Evolutionary conservation across 1,140 invertebrate species (phyloP).

Genomic region (Halesus radiatus): DNA sequence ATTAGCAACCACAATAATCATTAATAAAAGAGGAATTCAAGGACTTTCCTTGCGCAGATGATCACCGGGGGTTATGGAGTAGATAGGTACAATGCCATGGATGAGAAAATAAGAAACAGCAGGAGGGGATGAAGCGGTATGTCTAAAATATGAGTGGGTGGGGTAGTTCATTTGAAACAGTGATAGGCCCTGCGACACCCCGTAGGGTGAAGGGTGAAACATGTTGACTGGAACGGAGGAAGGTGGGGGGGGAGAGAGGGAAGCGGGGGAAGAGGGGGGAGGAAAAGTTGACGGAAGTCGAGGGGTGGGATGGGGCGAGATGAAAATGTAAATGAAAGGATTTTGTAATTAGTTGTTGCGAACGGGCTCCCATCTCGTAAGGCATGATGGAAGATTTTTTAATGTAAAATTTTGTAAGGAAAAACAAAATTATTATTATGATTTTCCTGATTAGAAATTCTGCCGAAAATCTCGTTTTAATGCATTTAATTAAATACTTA

Average conservation of each 20-base stretch:
- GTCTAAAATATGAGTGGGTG: conserved; percentile 44
- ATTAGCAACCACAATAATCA: no score
- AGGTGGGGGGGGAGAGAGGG: not conserved
- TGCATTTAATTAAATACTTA: conserved; percentile 18
- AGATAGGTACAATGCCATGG: not conserved
- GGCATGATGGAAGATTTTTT: conserved; percentile 31
- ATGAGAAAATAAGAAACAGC: conserved; percentile 54
- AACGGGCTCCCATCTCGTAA: conserved; percentile 41
- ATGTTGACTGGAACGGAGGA: not conserved
- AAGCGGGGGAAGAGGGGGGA: conserved; percentile 17
- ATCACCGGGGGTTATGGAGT: not conserved
- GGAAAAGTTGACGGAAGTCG: conserved; percentile 36
- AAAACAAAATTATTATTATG: conserved; percentile 22
- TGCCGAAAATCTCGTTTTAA: conserved; percentile 5
- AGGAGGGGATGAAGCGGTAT: conserved; percentile 35
- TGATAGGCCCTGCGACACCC: conserved; percentile 35
- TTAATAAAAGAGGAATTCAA: no score
- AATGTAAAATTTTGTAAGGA: conserved; percentile 14
- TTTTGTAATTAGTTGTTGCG: conserved; percentile 56
- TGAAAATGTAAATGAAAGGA: conserved; percentile 56
- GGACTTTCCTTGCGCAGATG: not conserved
- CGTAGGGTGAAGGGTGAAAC: conserved; percentile 15
- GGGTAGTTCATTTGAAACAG: conserved; percentile 45
- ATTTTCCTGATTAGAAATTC: conserved; percentile 27
- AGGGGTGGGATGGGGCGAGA: conserved; percentile 18